Conservation (phyloP, 2,888 invertebrate species). For the Pimpla rufipes region DNA sequence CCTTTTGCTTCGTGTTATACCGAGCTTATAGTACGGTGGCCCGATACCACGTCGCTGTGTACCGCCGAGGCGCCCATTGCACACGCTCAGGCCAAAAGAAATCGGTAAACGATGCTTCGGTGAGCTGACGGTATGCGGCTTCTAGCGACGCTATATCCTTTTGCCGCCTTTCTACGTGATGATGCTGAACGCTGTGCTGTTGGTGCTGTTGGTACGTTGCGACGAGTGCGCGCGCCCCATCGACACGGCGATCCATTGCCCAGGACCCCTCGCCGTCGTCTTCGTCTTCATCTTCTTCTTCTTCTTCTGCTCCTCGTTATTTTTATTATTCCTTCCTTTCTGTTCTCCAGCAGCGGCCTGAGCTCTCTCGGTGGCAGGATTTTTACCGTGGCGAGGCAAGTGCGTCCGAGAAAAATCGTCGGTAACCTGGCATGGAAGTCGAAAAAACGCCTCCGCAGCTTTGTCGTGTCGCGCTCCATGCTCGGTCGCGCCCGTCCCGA, state of each 20-base stretch:
- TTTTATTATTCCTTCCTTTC: slow-evolving; percentile 32
- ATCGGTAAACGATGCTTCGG: slow-evolving; percentile 66
- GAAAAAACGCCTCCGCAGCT: slow-evolving; percentile 2
- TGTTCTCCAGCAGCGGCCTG: not conserved
- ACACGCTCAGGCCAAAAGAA: slow-evolving; percentile 54
- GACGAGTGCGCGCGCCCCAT: slow-evolving; percentile 28
- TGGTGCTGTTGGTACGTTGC: not conserved
- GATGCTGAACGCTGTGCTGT: slow-evolving; percentile 49
- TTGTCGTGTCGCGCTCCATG: slow-evolving; percentile 69
- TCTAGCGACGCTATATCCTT: slow-evolving; percentile 44
- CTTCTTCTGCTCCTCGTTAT: slow-evolving; percentile 28
- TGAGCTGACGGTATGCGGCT: slow-evolving; percentile 66
- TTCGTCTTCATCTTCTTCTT: slow-evolving; percentile 36
- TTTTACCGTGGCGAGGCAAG: slow-evolving; percentile 41
- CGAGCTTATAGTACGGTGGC: slow-evolving; percentile 14
- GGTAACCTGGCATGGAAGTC: slow-evolving; percentile 47
- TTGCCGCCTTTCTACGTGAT: slow-evolving; percentile 61
- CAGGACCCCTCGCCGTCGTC: slow-evolving; percentile 4
- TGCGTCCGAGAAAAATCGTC: slow-evolving; percentile 58
- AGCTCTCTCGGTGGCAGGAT: slow-evolving; percentile 28
- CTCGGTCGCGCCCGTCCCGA: slow-evolving; percentile 76
- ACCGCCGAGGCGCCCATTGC: slow-evolving; percentile 32
- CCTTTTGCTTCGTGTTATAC: slow-evolving; percentile 35
- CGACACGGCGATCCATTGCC: slow-evolving; percentile 49
- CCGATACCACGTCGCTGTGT: slow-evolving; percentile 27